Evolutionary conservation across 2,113 vertebrate genomes (phyloP).

Genomic region (Oryzias curvinotus): DNA sequence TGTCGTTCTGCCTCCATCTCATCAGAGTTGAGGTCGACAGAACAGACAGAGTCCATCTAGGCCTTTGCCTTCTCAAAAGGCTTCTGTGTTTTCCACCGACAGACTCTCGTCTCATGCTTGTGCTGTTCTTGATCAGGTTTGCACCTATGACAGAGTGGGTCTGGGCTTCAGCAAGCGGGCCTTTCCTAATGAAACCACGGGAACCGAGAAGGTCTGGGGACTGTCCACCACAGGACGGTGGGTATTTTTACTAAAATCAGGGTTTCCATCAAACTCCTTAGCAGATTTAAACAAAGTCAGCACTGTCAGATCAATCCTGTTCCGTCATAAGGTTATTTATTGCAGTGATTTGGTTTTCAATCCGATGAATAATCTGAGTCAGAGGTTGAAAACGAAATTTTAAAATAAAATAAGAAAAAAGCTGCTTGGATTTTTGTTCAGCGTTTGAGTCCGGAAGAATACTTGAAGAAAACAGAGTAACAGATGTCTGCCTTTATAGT

Average conservation of each 20-base stretch:
- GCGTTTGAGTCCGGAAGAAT: too few species aligned
- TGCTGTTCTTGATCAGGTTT: constrained; percentile 64
- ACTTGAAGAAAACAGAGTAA: too few species aligned
- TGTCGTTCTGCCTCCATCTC: too few species aligned
- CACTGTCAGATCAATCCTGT: background rate
- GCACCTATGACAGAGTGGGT: constrained; percentile 79
- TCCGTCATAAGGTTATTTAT: background rate
- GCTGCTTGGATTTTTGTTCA: too few species aligned
- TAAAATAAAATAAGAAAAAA: too few species aligned
- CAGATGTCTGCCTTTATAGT: too few species aligned
- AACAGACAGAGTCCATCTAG: too few species aligned
- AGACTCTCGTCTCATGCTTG: constrained; percentile 18
- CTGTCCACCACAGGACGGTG: constrained; percentile 80
- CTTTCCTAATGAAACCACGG: constrained; percentile 76
- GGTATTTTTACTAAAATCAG: background rate
- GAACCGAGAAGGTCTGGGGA: constrained; percentile 77
- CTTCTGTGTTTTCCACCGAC: background rate
- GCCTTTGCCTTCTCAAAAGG: background rate
- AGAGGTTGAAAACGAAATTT: background rate
- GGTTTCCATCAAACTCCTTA: too few species aligned
- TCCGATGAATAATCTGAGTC: background rate
- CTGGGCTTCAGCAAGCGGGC: constrained; percentile 79
- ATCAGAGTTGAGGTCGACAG: too few species aligned
- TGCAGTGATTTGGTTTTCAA: constrained; percentile 1
- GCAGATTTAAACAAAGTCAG: background rate